phyloP scores from a whole-genome alignment of 2,888 invertebrate genomes.

The Ophioninae sp. region DNA sequence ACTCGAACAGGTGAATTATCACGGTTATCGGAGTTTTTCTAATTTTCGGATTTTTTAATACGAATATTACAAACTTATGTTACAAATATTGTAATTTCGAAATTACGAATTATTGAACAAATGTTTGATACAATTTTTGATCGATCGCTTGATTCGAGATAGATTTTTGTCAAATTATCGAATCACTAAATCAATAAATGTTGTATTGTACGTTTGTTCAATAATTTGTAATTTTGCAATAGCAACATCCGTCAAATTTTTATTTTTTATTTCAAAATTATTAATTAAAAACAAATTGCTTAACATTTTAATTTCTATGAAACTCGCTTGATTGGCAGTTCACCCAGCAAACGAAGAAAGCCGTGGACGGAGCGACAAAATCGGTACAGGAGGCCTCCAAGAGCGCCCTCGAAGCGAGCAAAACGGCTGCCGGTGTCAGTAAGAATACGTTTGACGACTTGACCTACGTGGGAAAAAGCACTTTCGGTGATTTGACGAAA shows the following conservation, averaged over 20 bases:
- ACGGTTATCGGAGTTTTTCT: background rate
- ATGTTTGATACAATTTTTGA: no score
- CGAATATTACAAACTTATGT: background rate
- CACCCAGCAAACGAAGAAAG: conserved; percentile 93
- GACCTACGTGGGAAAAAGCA: conserved; percentile 94
- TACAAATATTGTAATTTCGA: no score
- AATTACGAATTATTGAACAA: no score
- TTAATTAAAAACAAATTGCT: background rate
- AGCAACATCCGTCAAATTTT: no score
- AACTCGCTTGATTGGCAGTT: conserved; percentile 82
- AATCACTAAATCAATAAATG: no score
- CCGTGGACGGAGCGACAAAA: conserved; percentile 91
- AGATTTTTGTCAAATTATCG: no score
- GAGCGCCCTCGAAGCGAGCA: conserved; percentile 92
- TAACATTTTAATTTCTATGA: background rate
- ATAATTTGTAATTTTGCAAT: no score
- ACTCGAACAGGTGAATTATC: conserved; percentile 88
- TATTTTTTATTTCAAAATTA: no score
- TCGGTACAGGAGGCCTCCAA: conserved; percentile 93
- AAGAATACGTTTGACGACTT: conserved; percentile 94
- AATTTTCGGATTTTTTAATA: background rate
- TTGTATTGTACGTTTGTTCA: no score
- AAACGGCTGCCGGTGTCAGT: conserved; percentile 93
- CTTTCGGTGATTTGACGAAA: conserved; percentile 94
- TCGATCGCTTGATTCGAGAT: no score